Percentiles rank a stretch among this genome's conserved stretches.
These are phyloP conservation scores for Avahi laniger DNA, from an alignment of 2,797 vertebrate genomes.

Conservation along the genomic window DNA sequence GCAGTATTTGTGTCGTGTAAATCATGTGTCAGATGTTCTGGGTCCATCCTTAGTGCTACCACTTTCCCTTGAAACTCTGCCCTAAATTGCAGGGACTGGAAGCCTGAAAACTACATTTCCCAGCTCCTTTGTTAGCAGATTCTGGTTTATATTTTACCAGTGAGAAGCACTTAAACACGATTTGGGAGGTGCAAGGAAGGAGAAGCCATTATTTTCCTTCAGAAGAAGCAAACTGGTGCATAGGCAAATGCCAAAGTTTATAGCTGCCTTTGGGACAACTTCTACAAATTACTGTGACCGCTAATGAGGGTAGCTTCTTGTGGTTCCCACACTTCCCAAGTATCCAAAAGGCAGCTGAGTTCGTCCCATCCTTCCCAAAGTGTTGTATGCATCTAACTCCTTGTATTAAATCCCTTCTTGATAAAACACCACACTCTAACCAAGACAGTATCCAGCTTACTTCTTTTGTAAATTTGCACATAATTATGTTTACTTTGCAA, in stretches of 20 bases:
- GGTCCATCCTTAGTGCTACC: rapidly evolving
- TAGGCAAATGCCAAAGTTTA: too few relatives aligned
- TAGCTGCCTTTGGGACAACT: too few relatives aligned
- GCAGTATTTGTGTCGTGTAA: rapidly evolving
- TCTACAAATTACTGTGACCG: too few relatives aligned
- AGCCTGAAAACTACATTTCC: not conserved
- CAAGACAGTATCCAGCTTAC: not conserved
- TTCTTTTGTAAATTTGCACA: not conserved
- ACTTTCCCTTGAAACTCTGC: not conserved
- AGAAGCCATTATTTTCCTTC: not conserved
- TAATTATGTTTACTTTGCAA: not conserved
- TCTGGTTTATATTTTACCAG: not conserved
- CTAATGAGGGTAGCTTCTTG: rapidly evolving
- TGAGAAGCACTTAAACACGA: not conserved
- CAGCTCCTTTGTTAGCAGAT: not conserved
- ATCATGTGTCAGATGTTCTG: not conserved
- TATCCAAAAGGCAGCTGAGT: not conserved
- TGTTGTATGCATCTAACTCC: not conserved
- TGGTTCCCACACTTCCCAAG: rapidly evolving
- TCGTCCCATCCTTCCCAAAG: not conserved
- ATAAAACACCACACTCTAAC: not conserved
- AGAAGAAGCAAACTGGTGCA: rapidly evolving
- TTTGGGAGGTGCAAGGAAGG: not conserved
- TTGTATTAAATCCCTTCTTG: not conserved
- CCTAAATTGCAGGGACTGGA: not conserved